Conservation (phyloP, 1,140 invertebrate species). For the Zaprionus ghesquierei region DNA sequence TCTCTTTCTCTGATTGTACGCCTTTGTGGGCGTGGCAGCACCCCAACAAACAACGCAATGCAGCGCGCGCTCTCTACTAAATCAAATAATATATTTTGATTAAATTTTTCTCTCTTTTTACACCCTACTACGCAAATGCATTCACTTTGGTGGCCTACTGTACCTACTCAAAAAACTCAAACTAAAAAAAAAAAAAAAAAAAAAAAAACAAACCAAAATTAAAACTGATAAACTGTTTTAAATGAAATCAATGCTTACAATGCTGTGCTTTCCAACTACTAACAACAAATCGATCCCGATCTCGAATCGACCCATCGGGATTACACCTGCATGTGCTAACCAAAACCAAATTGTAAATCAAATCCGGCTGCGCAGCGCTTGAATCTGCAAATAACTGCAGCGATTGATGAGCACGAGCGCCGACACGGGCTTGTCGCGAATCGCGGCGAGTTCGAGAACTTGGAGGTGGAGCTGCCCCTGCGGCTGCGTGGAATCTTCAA, state of each 20-base stretch:
- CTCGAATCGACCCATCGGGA: slow-evolving; percentile 42
- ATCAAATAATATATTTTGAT: slow-evolving; percentile 70
- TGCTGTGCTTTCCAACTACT: slow-evolving; percentile 76
- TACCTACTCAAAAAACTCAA: slow-evolving; percentile 51
- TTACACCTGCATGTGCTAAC: slow-evolving; percentile 64
- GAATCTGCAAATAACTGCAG: slow-evolving; percentile 46
- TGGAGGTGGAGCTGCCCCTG: slow-evolving; percentile 83
- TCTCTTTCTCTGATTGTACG: no score
- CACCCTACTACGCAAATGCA: slow-evolving; percentile 76
- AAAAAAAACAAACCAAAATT: slow-evolving; percentile 35
- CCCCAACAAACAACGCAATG: background rate
- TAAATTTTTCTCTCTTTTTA: slow-evolving; percentile 79
- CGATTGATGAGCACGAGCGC: slow-evolving; percentile 84
- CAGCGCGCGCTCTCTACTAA: slow-evolving; percentile 48
- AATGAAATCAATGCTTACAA: slow-evolving; percentile 58
- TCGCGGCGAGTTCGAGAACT: slow-evolving; percentile 78
- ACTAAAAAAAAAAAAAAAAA: slow-evolving; percentile 30
- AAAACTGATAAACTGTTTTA: slow-evolving; percentile 44
- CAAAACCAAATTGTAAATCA: slow-evolving; percentile 6
- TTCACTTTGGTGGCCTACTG: slow-evolving; percentile 77
- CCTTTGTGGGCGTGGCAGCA: background rate
- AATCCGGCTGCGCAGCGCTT: slow-evolving; percentile 43
- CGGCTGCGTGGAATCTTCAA: slow-evolving; percentile 82
- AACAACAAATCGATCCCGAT: slow-evolving; percentile 47
- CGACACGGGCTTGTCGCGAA: slow-evolving; percentile 83